Conservation (phyloP, 2,888 invertebrate genomes). For the Phrixothrix hirtus region DNA sequence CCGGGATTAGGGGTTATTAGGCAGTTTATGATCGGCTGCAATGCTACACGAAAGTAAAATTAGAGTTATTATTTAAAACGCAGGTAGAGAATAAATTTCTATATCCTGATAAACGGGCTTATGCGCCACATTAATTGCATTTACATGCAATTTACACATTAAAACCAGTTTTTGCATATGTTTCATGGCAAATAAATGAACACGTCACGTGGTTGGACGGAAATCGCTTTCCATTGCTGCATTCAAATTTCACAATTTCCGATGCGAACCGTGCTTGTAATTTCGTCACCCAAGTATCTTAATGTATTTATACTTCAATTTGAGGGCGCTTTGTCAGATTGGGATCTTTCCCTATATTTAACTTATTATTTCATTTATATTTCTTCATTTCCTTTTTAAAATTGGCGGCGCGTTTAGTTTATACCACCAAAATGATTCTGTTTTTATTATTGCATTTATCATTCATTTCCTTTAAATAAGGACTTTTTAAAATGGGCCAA, state of each 20-base stretch:
- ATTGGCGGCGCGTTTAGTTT: neutral
- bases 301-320: constrained; percentile 53
- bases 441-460: neutral
- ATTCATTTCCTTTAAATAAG: too few species aligned
- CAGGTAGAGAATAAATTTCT: constrained; percentile 35
- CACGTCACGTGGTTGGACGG: constrained; percentile 47
- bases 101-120: constrained; percentile 34
- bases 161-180: constrained; percentile 36
- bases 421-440: neutral
- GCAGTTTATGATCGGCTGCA: constrained; percentile 22
- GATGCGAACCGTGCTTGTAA: constrained; percentile 52
- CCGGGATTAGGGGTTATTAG: constrained; percentile 25
- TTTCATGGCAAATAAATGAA: constrained; percentile 37
- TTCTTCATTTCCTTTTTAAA: constrained; percentile 39
- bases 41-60: constrained; percentile 32
- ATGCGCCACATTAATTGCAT: constrained; percentile 37
- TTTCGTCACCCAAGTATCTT: constrained; percentile 50
- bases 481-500: too few species aligned
- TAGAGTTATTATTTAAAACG: constrained; percentile 34
- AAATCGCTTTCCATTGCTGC: constrained; percentile 51
- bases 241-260: constrained; percentile 56
- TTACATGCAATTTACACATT: constrained; percentile 36
- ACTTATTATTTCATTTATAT: constrained; percentile 43
- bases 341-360: constrained; percentile 32
- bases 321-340: constrained; percentile 35